Evolutionary conservation across 2,888 invertebrate genomes (phyloP), one percentile per base, ranked within the genome.

Genomic region (Drosophila quasianomalipes): DNA sequence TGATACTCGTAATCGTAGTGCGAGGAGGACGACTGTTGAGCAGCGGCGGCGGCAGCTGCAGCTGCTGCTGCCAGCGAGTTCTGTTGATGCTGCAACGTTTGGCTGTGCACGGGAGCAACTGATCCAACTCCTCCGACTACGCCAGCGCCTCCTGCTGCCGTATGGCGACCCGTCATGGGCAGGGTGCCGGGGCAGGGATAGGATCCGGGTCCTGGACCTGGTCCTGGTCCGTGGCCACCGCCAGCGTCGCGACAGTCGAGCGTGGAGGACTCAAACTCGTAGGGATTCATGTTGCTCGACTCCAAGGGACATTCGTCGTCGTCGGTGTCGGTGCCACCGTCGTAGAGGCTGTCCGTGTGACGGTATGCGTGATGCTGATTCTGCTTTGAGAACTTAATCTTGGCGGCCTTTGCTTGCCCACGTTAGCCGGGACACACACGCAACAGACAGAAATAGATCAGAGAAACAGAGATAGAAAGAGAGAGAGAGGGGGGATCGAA

Each of bases 221-320:
- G n/a, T 53, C 33, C 35, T 28, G 44, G 26, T 26, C 47, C 47
- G 79, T 84, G 89, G 71, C 89, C 91, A 70, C 92, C 92, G 74
- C 93, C 90, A 71, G 79, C 91, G 84, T 93, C 93, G 76, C 93
- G 93, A 87, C 93, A 93, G 85, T 93, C 93, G 84, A 93, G 91
- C 81, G 93, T 93, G 61, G 93, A 93, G 61, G 93, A 93, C 87
- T 93, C 93, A 91, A 93, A 93, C 89, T 93, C 93, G 91, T 93
- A 93, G 81, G 93, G 92, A 93, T 93, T 93, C 93, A 93, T 93
- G 76, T 85, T 92, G 85, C 87, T 89, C 82, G 92, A 89, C 84
- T 92, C 92, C 91, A 91, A 86, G 76, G 92, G 92, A 92, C 93
- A 93, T 93, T 93, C 93, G 93, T 92, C 92, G 91, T 92, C 91